Evolutionary conservation across 2,797 vertebrate genomes (phyloP).

Genomic region (Erpetoichthys calabaricus): DNA sequence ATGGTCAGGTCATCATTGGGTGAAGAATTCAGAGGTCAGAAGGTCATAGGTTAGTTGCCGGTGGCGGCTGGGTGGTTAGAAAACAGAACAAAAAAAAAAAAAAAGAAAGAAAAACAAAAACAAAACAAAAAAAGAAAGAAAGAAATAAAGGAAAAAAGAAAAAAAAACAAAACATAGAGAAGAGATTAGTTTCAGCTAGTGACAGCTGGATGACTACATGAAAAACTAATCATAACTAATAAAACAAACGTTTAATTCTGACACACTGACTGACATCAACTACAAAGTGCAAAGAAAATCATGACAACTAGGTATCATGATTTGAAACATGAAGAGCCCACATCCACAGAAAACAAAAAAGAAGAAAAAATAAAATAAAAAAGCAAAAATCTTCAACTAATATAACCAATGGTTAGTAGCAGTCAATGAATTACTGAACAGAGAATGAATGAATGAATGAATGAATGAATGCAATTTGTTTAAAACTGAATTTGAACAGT

Average conservation of each 20-base stretch:
- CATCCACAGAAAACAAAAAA: slow-evolving; percentile 59
- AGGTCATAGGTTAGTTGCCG: slow-evolving; percentile 99
- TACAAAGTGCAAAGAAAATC: slow-evolving; percentile 67
- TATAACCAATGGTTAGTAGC: slow-evolving; percentile 83
- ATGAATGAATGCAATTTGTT: slow-evolving; percentile 46
- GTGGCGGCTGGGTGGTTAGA: slow-evolving; percentile 99
- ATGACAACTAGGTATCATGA: slow-evolving; percentile 68
- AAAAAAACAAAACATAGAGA: slow-evolving; percentile 92
- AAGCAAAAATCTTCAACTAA: slow-evolving; percentile 62
- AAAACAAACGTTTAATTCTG: slow-evolving; percentile 66
- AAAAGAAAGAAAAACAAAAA: slow-evolving; percentile 54
- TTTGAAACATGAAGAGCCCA: slow-evolving; percentile 65
- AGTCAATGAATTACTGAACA: slow-evolving; percentile 54
- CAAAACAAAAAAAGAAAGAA: slow-evolving; percentile 75
- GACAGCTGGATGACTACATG: slow-evolving; percentile 99
- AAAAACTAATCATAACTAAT: slow-evolving; percentile 93
- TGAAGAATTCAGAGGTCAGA: slow-evolving; percentile 99
- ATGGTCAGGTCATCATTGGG: slow-evolving; percentile 99
- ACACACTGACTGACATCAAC: slow-evolving; percentile 69
- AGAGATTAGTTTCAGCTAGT: slow-evolving; percentile 99
- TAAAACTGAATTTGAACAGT: slow-evolving; percentile 55
- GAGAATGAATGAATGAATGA: slow-evolving; percentile 27
- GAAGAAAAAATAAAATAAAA: slow-evolving; percentile 62
- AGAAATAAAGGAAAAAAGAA: slow-evolving; percentile 74
- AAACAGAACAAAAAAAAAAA: slow-evolving; percentile 53